Percentiles rank a stretch among this genome's conserved stretches.
Conservation (phyloP, 2,888 invertebrate genomes). For the Sisyra nigra region DNA sequence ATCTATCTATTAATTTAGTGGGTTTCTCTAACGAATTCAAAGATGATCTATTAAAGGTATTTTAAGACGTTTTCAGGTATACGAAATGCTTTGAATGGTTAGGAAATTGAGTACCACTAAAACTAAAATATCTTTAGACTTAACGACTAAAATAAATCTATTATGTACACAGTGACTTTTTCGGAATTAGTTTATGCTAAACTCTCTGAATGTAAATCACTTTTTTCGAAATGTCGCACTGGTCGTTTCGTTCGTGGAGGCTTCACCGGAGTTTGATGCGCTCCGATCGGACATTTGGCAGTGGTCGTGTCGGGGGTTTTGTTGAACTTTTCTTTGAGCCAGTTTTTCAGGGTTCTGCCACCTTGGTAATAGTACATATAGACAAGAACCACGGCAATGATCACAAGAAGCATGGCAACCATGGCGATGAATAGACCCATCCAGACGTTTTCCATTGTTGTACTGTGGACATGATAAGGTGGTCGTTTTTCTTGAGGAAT, state of each 20-base stretch:
- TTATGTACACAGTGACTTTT: too few species aligned
- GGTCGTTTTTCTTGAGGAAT: slow-evolving; percentile 2
- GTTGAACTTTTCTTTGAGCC: slow-evolving; percentile 33
- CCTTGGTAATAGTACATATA: slow-evolving; percentile 65
- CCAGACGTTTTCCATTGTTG: slow-evolving; percentile 29
- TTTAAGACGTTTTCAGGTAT: too few species aligned
- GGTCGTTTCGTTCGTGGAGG: slow-evolving; percentile 23
- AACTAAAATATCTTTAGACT: too few species aligned
- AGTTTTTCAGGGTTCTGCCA: slow-evolving; percentile 45
- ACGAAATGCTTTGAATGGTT: too few species aligned
- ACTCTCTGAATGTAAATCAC: slow-evolving; percentile 6
- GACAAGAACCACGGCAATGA: slow-evolving; percentile 45
- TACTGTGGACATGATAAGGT: slow-evolving; percentile 15
- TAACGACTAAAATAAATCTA: too few species aligned
- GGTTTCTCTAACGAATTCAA: too few species aligned
- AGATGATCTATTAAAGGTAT: too few species aligned
- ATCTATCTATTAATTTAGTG: too few species aligned
- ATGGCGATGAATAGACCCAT: slow-evolving; percentile 43
- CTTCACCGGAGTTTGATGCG: slow-evolving; percentile 18
- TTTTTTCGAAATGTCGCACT: slow-evolving; percentile 1
- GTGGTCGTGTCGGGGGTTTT: slow-evolving; percentile 18
- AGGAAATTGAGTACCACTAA: too few species aligned
- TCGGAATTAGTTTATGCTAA: slow-evolving; percentile 1
- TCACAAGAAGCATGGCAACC: slow-evolving; percentile 45
- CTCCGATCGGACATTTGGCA: background rate